Evolutionary conservation across 2,113 vertebrate species (phyloP).

Genomic region (pig (Sus scrofa)): T2T-Sscrofa CM000812.6:72327501-72328000

Average conservation of each 20-base stretch:
- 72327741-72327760: not conserved
- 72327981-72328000: slow-evolving; percentile 53
- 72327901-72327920: not conserved
- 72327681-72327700: not conserved
- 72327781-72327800: slow-evolving; percentile 24
- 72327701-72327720: not conserved
- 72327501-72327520: too few species aligned
- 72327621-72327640: not conserved
- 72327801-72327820: slow-evolving; percentile 59
- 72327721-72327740: not conserved
- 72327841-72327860: slow-evolving; percentile 35
- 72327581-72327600: not conserved
- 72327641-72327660: not conserved
- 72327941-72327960: not conserved
- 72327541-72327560: too few species aligned
- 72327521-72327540: too few species aligned
- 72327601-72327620: not conserved
- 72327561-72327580: too few species aligned
- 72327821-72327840: slow-evolving; percentile 46
- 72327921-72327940: not conserved
- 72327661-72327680: not conserved
- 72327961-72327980: slow-evolving; percentile 58
- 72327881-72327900: slow-evolving; percentile 35
- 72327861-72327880: not conserved
- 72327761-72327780: slow-evolving; percentile 19